These are phyloP conservation scores for Mus pahari DNA, from an alignment of 2,113 vertebrate genomes.

Conservation along the genomic window DNA sequence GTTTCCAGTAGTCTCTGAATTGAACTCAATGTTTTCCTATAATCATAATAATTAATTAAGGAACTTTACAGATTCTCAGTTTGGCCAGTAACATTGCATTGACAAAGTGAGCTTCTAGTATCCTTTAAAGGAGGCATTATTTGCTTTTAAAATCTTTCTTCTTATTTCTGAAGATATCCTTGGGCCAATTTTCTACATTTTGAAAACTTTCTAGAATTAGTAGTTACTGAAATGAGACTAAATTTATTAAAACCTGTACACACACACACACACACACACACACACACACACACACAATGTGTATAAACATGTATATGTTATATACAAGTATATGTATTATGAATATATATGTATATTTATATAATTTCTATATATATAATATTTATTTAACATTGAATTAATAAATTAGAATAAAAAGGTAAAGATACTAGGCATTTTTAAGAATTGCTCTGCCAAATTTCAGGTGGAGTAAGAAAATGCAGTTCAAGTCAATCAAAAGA, in stretches of 20 bases:
- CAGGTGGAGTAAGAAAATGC: neutral
- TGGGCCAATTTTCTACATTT: neutral
- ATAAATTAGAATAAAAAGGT: neutral
- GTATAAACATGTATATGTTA: neutral
- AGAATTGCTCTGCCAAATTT: neutral
- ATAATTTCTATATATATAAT: neutral
- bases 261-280: neutral
- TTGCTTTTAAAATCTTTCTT: neutral
- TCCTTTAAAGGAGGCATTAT: neutral
- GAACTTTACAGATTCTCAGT: neutral
- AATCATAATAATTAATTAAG: neutral
- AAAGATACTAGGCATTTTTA: neutral
- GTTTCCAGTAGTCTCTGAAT: neutral
- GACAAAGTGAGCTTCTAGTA: too few species aligned
- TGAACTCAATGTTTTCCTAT: neutral
- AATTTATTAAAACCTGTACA: neutral
- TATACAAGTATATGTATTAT: neutral
- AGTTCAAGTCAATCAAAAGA: neutral
- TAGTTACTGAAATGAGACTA: neutral
- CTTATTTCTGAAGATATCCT: neutral
- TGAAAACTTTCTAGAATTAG: neutral
- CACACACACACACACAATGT: too few species aligned
- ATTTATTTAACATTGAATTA: neutral
- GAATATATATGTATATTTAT: neutral
- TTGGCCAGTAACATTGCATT: neutral